Evolutionary conservation across 2,113 vertebrate species (phyloP).

Genomic region (Corythaeola cristata): DNA sequence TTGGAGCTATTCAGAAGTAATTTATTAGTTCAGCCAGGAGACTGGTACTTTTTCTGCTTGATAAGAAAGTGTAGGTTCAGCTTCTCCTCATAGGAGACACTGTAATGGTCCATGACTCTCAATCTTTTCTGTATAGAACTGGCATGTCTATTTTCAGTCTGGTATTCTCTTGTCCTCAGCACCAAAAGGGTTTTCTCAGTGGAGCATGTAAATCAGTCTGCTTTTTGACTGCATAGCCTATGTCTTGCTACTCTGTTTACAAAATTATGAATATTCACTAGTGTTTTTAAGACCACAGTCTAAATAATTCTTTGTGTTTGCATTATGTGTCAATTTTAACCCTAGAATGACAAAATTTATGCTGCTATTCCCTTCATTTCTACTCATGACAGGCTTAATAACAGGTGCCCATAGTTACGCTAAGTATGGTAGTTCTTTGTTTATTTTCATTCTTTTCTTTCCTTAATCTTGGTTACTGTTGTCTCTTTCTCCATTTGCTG

Average conservation of each 20-base stretch:
- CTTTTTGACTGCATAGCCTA: not conserved
- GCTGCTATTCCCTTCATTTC: not conserved
- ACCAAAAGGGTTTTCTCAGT: not conserved
- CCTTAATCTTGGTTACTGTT: not conserved
- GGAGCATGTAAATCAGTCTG: not conserved
- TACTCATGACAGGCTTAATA: not conserved
- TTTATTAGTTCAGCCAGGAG: not conserved
- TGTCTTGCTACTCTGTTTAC: not conserved
- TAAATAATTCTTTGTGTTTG: not conserved
- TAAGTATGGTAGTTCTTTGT: not conserved
- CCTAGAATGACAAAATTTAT: not conserved
- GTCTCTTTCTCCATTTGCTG: not conserved
- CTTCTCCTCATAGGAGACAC: not conserved
- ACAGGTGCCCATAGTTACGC: not conserved
- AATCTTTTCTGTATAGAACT: not conserved
- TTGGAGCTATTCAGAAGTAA: not conserved
- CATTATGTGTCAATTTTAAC: rapidly evolving
- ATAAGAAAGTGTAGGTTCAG: not conserved
- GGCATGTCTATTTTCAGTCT: not conserved
- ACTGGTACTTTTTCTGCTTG: not conserved
- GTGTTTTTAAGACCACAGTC: not conserved
- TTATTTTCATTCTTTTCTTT: not conserved
- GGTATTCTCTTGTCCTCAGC: not conserved
- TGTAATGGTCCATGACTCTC: not conserved
- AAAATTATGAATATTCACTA: not conserved